Percentiles rank a stretch among this genome's conserved stretches.
Evolutionary conservation across 2,888 invertebrate species (phyloP).

Genomic region (Polydrusus pterygomalis): DNA sequence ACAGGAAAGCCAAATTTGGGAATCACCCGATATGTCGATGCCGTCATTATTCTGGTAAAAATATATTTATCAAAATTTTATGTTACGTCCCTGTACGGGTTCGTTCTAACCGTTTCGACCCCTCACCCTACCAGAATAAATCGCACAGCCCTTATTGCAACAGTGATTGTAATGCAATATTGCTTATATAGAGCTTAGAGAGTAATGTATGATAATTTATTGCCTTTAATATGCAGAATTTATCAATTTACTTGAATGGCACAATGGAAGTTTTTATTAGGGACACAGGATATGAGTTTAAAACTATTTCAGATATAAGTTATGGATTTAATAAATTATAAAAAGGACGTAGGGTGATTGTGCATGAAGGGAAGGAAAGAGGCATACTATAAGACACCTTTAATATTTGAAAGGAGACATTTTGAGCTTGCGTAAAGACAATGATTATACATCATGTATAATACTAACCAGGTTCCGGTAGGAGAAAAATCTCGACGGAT

Average conservation of each 20-base stretch:
- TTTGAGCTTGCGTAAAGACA: too few species aligned
- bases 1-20: too few species aligned
- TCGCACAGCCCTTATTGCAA: constrained; percentile 54
- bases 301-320: constrained; percentile 38
- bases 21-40: too few species aligned
- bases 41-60: too few species aligned
- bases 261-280: constrained; percentile 53
- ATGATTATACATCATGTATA: too few species aligned
- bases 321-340: too few species aligned
- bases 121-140: constrained; percentile 53
- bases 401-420: too few species aligned
- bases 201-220: constrained; percentile 57
- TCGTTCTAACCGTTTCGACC: constrained; percentile 50
- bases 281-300: constrained; percentile 46
- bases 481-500: too few species aligned
- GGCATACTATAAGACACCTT: too few species aligned
- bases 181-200: constrained; percentile 63
- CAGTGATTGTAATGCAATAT: constrained; percentile 68
- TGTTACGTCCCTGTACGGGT: constrained; percentile 41
- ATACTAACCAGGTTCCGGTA: too few species aligned
- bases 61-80: constrained; percentile 7
- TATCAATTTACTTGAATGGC: constrained; percentile 56
- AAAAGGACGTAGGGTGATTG: too few species aligned
- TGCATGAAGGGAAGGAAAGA: too few species aligned
- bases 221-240: constrained; percentile 58